Evolutionary conservation across 2,888 invertebrate species (phyloP), one percentile per base, ranked within the genome.

Genomic region (Pteria penguin): DNA sequence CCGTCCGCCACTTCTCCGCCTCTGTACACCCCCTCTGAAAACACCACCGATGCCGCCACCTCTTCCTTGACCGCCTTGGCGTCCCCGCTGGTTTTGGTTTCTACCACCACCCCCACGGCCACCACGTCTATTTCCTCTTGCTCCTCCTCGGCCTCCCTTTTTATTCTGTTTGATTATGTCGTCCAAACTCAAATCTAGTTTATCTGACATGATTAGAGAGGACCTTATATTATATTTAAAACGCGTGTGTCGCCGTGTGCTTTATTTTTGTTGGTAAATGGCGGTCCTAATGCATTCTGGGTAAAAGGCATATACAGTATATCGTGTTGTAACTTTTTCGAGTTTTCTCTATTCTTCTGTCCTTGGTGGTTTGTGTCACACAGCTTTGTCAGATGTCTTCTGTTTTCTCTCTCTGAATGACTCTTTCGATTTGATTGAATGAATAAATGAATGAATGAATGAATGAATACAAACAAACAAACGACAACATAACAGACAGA

Each of bases 111-210:
- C 78, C 29, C 94, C 88, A 93, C 94, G 81, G 54, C 87, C 85
- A 78, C 91, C 86, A 87, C 92, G 80, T 89, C 92, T 86, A 93
- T 93, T 84, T 89, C 86, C 82, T 14, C 85, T 81, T 33, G 88
- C 84, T 67, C 90, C 81, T 22, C 94, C 93, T 45, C 92, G 81
- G 88, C 92, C 86, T 93, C 93, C 85, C 52, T 90, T 94, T 93
- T 95, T 96, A 87, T 94, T 93, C 60, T 89, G 87, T 93, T 96
- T 98, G 89, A 98, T 98, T 79, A 98, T 97, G 87, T 98, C 98
- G 92, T 98, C 98, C 86, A 98, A 94, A 90, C 98, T 97, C 96
- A 98, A 96, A 93, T 98, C 98, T 93, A 98, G 96, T 94, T 96
- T 97, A 91, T 97, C 97, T 89, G 96, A 96, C 97, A 97, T 97